Base-by-base conservation (phyloP, 2,797 vertebrate species). In the Peromyscus eremicus region DNA sequence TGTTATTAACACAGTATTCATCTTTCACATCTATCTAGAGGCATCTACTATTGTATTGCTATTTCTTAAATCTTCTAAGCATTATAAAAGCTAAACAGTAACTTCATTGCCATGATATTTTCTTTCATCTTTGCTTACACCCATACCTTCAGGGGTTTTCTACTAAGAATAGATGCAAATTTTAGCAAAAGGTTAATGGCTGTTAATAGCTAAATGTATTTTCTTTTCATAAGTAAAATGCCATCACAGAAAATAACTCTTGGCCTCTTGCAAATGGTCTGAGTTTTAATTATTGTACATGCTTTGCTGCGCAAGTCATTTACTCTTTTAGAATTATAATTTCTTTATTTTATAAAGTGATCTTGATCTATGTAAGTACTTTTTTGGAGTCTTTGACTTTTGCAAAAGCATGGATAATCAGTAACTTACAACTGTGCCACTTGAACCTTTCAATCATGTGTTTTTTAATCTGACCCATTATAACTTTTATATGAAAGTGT, bases 191-290 rank as follows among this genome's bases (percentile, higher is more conserved):
- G 62, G 49, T 96, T 97, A 97, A 96, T 96, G 43, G 46, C 25
- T 96, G 92, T 96, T 97, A 94, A 97, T 89, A 96, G 79, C 81
- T 85, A 97, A 96, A 84, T 95, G 81, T 88, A 29, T 93, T 90
- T 96, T 75, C 73, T 76, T 97, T 96, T 92, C 75, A 97, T 43
- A 83, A 94, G 37, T 89, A 91, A 95, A 96, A 96, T 96, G 64
- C 37, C 76, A 88, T 80, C 89, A 89, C 2, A 60, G 52, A 96
- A 95, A 91, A 89, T 85, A 92, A 92, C 62, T 96, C 40, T 27
- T 92, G 57, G 82, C 77, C 57, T 96, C 64, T 66, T 95, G 37
- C 75, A 89, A 91, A 95, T 81, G 86, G 73, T 71, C n/a, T 94
- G 79, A 95, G 95, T 95, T 96, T 97, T 94, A 97, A 94, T 97